phyloP scores from a whole-genome alignment of 2,113 vertebrate genomes.

The Balaenoptera acutorostrata region DNA sequence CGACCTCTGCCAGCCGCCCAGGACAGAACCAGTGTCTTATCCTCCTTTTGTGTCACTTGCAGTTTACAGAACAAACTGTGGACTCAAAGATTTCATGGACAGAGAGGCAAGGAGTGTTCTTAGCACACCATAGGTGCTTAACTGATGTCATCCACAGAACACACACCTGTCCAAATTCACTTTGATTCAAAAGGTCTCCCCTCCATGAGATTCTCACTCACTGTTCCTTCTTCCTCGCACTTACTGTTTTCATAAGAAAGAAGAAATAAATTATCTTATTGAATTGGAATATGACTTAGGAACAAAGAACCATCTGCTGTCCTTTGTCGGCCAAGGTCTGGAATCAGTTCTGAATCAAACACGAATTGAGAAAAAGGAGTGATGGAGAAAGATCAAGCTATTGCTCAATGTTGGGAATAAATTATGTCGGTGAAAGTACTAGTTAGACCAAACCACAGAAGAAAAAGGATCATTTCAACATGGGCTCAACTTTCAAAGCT shows the following conservation, averaged over 20 bases:
- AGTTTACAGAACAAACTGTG: not conserved
- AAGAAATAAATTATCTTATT: not conserved
- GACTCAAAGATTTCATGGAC: not conserved
- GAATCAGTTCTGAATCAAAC: conserved; percentile 18
- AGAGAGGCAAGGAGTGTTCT: not conserved
- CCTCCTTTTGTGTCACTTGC: not conserved
- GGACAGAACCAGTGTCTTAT: not conserved
- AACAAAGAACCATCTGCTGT: conserved; percentile 56
- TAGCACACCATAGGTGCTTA: not conserved
- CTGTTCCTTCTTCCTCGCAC: not conserved
- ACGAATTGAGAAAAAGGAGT: not conserved
- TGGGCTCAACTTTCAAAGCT: not conserved
- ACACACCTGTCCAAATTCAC: not conserved
- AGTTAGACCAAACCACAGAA: not conserved
- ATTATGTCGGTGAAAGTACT: not conserved
- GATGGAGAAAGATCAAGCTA: not conserved
- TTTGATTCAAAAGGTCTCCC: not conserved
- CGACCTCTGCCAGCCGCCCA: not conserved
- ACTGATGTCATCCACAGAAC: accelerated
- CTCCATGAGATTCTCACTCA: not conserved
- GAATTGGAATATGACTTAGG: conserved; percentile 58
- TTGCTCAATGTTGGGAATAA: not conserved
- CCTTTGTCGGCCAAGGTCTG: conserved; percentile 10
- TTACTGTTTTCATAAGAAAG: not conserved
- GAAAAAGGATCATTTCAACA: not conserved